These are phyloP conservation scores for Thera britannica DNA, from an alignment of 2,888 invertebrate species.

Conservation along the genomic window DNA sequence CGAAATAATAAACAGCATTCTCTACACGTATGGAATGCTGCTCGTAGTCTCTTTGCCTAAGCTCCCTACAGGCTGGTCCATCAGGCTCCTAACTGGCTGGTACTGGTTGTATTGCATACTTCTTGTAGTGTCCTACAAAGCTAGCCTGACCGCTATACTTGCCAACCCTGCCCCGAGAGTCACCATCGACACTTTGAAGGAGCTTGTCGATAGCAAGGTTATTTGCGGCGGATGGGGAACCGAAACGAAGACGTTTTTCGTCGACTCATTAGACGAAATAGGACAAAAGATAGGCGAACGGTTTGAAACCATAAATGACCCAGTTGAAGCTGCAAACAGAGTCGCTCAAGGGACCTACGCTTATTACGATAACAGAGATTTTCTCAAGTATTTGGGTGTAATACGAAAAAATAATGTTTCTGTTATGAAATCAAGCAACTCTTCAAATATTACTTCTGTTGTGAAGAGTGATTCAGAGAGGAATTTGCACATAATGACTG, in stretches of 20 bases:
- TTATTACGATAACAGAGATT: slow-evolving; percentile 91
- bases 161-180: slow-evolving; percentile 91
- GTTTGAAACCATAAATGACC: slow-evolving; percentile 86
- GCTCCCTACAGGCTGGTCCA: slow-evolving; percentile 91
- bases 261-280: slow-evolving; percentile 87
- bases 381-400: slow-evolving; percentile 87
- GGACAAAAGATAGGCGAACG: slow-evolving; percentile 88
- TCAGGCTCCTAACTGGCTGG: slow-evolving; percentile 92
- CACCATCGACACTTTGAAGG: slow-evolving; percentile 90
- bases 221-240: slow-evolving; percentile 89
- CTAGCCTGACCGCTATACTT: slow-evolving; percentile 93
- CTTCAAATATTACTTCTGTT: slow-evolving; percentile 52
- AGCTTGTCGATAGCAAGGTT: slow-evolving; percentile 87
- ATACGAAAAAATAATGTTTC: slow-evolving; percentile 72
- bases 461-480: slow-evolving; percentile 58
- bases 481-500: slow-evolving; percentile 91
- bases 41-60: slow-evolving; percentile 91
- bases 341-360: slow-evolving; percentile 90
- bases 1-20: slow-evolving; percentile 88
- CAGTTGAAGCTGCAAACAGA: slow-evolving; percentile 86
- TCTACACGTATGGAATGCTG: slow-evolving; percentile 93
- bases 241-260: slow-evolving; percentile 89
- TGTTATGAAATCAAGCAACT: slow-evolving; percentile 57
- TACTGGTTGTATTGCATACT: slow-evolving; percentile 94
- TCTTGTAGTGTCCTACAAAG: slow-evolving; percentile 91